Evolutionary conservation across 2,113 vertebrate species (phyloP), one percentile per base, ranked within the genome.

Genomic region (Narcine bancroftii): DNA sequence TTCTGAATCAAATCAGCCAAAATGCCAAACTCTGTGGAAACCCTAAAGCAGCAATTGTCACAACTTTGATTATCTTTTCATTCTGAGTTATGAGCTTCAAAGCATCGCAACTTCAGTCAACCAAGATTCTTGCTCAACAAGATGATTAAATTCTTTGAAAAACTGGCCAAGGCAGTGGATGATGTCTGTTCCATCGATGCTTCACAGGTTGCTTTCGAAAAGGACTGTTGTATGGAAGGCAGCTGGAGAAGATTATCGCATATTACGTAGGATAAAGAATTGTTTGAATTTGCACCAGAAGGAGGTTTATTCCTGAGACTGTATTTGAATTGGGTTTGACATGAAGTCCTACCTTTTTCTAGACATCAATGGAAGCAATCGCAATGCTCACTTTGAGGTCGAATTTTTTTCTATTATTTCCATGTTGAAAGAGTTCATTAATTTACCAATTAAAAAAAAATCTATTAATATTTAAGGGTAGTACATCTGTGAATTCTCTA

Each of bases 1-100:
- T 85, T 85, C 33, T 60, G 81, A 85, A 85, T 85, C 50, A n/a
- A 53, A 15, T 6, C 81, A 85, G 33, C 21, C 81, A 85, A 85
- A n/a, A 7, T 60, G 53, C n/a, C 36, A 33, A 6, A 60, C 33
- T 47, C 77, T 60, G 50, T 60, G 50, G 53, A 60, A 60, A 85
- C 17, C 29, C 19, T n/a, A 39, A 85, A n/a, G 47, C 17, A 29
- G n/a, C 79, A 83, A 56, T 1, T 56, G 26, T 53, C 13, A 56
- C 33, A 17, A 13, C 47, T 53, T 0, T 83, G 29, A 29, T 11
- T 26, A 56, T 83, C 47, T 15, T 56, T 56, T 50, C 79, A n/a
- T 56, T 83, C 50, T 56, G 47, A 0, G 4, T 15, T 17, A 56
- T n/a, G 29, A 81, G 50, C 17, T 53, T 83, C 79, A 83, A 83